phyloP scores from a whole-genome alignment of 2,888 invertebrate species.

The Blastobasis adustella region DNA sequence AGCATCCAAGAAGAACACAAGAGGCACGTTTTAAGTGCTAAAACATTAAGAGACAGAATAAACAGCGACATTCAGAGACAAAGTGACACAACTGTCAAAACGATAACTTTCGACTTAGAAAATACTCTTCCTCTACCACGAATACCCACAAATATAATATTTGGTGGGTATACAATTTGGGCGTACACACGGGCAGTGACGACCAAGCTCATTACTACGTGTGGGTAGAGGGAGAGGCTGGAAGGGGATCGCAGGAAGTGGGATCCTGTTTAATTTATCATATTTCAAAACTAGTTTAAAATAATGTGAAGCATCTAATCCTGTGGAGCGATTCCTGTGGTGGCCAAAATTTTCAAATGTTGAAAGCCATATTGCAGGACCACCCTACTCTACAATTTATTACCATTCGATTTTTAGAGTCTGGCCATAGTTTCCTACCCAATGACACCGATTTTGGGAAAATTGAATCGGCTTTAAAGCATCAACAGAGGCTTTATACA shows the following conservation, averaged over 20 bases:
- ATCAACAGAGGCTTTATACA: too few relatives aligned
- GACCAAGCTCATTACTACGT: neutral
- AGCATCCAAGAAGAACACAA: too few relatives aligned
- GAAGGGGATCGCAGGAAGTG: neutral
- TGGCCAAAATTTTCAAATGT: neutral
- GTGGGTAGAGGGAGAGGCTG: slow-evolving; percentile 1
- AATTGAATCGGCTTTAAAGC: neutral
- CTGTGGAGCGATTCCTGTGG: slow-evolving; percentile 2
- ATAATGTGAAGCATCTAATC: neutral
- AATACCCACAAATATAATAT: too few relatives aligned
- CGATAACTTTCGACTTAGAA: too few relatives aligned
- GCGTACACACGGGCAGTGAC: neutral
- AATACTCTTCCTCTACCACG: too few relatives aligned
- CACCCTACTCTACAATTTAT: neutral
- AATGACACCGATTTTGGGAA: neutral
- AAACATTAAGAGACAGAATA: too few relatives aligned
- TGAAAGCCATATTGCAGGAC: neutral
- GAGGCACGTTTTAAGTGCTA: too few relatives aligned
- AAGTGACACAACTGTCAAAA: too few relatives aligned
- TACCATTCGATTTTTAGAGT: neutral
- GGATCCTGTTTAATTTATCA: neutral
- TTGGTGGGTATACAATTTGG: too few relatives aligned
- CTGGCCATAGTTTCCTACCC: neutral
- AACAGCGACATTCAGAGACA: too few relatives aligned
- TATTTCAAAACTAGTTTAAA: neutral